phyloP scores from a whole-genome alignment of 2,113 vertebrate species.

The Crotalus helleri region DNA sequence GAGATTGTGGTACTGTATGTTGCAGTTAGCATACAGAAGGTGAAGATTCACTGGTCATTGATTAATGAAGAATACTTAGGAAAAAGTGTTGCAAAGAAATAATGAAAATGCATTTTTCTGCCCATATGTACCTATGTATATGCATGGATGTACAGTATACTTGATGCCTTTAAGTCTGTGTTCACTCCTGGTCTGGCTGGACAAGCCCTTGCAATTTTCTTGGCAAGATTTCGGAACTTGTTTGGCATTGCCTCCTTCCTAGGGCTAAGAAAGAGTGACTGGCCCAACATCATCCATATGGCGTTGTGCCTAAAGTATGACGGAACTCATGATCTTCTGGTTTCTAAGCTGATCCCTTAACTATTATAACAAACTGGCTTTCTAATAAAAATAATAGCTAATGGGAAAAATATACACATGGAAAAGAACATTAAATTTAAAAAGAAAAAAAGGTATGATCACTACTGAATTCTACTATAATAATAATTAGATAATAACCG shows the following conservation, averaged over 20 bases:
- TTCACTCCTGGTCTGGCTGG: background rate
- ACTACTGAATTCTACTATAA: background rate
- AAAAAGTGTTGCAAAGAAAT: background rate
- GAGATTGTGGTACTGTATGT: background rate
- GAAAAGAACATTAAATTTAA: too few species aligned
- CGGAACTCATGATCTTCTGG: background rate
- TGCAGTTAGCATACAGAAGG: background rate
- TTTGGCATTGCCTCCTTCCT: background rate
- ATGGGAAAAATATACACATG: background rate
- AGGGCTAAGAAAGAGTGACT: background rate
- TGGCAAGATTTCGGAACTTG: background rate
- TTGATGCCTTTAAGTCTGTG: background rate
- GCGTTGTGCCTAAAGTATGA: background rate
- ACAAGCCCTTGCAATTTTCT: background rate
- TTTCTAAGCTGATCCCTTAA: too few species aligned
- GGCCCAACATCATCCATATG: background rate
- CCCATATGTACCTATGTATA: too few species aligned
- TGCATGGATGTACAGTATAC: too few species aligned
- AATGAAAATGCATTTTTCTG: background rate
- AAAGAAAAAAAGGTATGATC: background rate
- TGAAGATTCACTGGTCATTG: background rate
- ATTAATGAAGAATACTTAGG: background rate
- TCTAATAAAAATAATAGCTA: background rate
- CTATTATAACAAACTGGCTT: background rate
- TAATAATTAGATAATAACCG: background rate